Evolutionary conservation across 2,113 vertebrate species (phyloP), one percentile per base, ranked within the genome.

Genomic region (Spea bombifrons): DNA sequence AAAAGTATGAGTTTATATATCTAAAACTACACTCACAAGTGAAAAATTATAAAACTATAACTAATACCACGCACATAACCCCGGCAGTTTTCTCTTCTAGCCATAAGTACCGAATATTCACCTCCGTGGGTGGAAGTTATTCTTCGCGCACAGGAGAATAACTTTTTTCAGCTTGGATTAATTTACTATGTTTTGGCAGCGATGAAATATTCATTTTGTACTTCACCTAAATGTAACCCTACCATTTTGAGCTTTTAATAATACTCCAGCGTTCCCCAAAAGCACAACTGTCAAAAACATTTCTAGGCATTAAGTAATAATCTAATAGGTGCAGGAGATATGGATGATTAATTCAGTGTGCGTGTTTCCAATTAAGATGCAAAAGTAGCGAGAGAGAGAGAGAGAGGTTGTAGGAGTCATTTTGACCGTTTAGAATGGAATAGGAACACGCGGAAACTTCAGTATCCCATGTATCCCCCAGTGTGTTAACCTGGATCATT

Each of bases 361-460:
- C 44, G 55, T 80, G 70, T 80, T 80, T 80, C 70, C 77, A 80
- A 73, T 80, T 77, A 77, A 63, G 75, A 70, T 70, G 68, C 75
- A 61, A 46, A n/a, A 16, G 55, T 77, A 30, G 75, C 43, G 17
- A 49, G 53, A 70, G 63, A 55, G 59, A 63, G 59, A 63, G 16
- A 47, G 50, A 43, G 5, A 44, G 7, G 8, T 65, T 66, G 13
- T 53, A 44, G 48, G 47, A n/a, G 43, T 52, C 30, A 13, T 66
- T 53, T 45, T 13, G 57, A 69, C 7, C 4, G 17, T 65, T 44
- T 48, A 43, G 61, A 75, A 75, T 45, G 65, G 6, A 57, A 46
- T 66, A 76, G 55, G 55, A 76, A 68, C 75, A 13, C 50, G 68
- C 7, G 75, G 66, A 64, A 76, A 68, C 59, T 76, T 53, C 9